These are phyloP conservation scores for Sminthopsis crassicaudata DNA, from an alignment of 2,113 vertebrate genomes.

Conservation along the genomic window DNA sequence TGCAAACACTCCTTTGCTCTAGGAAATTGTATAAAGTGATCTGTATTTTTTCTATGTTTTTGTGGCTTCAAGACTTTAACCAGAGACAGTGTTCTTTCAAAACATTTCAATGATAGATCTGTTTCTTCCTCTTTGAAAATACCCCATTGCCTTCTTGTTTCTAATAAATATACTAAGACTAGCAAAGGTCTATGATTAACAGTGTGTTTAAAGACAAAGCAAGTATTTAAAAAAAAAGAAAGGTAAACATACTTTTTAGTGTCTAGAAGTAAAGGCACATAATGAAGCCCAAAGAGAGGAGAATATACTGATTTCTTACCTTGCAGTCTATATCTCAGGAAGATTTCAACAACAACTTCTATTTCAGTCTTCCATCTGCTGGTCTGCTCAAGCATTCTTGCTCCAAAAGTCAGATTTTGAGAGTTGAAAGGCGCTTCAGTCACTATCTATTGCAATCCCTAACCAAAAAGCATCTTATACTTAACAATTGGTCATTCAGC, in stretches of 20 bases:
- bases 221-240: neutral
- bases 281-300: neutral
- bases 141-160: neutral
- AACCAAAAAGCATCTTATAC: neutral
- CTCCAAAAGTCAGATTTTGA: neutral
- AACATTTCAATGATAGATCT: neutral
- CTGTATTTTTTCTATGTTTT: neutral
- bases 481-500: neutral
- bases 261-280: neutral
- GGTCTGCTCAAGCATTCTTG: neutral
- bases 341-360: neutral
- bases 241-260: neutral
- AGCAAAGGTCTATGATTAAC: neutral
- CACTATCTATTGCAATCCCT: neutral
- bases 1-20: neutral
- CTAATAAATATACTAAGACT: neutral
- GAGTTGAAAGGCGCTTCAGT: neutral
- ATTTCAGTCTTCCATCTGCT: neutral
- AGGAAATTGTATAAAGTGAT: neutral
- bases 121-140: neutral
- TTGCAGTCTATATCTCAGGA: neutral
- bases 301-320: neutral
- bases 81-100: neutral
- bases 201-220: neutral
- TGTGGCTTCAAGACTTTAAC: neutral